A percentile compares a stretch with the other conserved stretches of the same genome.
phyloP scores from a whole-genome alignment of 2,113 vertebrate species.

The Ptilorrhoa leucosticta region DNA sequence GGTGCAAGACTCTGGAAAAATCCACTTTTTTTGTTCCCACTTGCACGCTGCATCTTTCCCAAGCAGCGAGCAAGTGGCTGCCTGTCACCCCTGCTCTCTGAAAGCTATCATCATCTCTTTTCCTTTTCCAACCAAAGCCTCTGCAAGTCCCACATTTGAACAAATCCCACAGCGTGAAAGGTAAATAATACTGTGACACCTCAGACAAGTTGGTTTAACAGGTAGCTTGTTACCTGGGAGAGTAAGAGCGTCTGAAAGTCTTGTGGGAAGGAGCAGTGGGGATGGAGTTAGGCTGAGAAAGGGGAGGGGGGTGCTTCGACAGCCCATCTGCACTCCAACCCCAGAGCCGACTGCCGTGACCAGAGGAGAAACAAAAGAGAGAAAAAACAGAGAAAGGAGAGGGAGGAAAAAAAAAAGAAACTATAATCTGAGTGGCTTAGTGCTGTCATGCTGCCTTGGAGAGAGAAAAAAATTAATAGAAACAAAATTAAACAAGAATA shows the following conservation, averaged over 20 bases:
- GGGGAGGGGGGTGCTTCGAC: slow-evolving; percentile 90
- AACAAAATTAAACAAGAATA: slow-evolving; percentile 69
- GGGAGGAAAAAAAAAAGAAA: slow-evolving; percentile 63
- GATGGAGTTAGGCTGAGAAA: slow-evolving; percentile 92
- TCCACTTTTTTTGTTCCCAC: background rate
- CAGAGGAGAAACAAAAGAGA: slow-evolving; percentile 70
- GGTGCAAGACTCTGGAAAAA: background rate
- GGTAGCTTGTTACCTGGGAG: slow-evolving; percentile 92
- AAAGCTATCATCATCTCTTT: background rate
- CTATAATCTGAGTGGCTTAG: slow-evolving; percentile 76
- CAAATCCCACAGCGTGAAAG: background rate
- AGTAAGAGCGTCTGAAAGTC: slow-evolving; percentile 93
- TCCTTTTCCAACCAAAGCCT: background rate
- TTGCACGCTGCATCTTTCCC: background rate
- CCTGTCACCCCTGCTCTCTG: background rate
- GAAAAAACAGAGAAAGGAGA: slow-evolving; percentile 60
- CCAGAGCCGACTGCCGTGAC: slow-evolving; percentile 92
- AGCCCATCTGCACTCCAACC: slow-evolving; percentile 96
- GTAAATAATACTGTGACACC: slow-evolving; percentile 83
- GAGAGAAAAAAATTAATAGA: slow-evolving; percentile 67
- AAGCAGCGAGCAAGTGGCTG: background rate
- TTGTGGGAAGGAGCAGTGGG: slow-evolving; percentile 92
- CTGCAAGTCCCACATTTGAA: background rate
- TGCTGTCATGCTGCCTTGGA: slow-evolving; percentile 68
- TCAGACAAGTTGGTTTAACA: slow-evolving; percentile 71